phyloP scores from a whole-genome alignment of 2,113 vertebrate genomes.

The Alces alces region DNA sequence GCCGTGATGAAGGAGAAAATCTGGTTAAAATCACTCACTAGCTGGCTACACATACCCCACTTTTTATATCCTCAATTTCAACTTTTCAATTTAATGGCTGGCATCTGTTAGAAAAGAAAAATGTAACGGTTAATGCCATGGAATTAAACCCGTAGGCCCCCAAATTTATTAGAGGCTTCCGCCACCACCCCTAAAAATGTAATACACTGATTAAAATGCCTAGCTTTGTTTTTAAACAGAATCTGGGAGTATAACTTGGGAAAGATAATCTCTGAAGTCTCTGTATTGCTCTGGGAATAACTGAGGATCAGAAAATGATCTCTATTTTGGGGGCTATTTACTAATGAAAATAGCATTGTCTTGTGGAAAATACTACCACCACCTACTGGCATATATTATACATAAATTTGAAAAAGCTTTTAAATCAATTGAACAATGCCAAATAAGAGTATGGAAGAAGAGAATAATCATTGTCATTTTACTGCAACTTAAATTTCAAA shows the following conservation, averaged over 20 bases:
- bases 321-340: constrained; percentile 30
- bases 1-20: constrained; percentile 68
- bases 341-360: constrained; percentile 43
- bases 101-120: constrained; percentile 61
- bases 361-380: constrained; percentile 70
- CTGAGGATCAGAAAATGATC: constrained; percentile 8
- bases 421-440: not conserved
- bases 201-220: constrained; percentile 41
- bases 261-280: not conserved
- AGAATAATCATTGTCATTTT: not conserved
- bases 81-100: constrained; percentile 66
- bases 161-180: constrained; percentile 31
- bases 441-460: not conserved
- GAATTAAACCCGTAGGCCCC: constrained; percentile 32
- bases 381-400: constrained; percentile 60
- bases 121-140: constrained; percentile 34
- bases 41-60: constrained; percentile 40
- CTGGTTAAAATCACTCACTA: constrained; percentile 64
- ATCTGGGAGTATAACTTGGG: not conserved
- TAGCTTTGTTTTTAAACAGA: constrained; percentile 32
- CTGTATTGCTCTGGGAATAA: not conserved
- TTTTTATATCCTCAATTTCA: constrained; percentile 70
- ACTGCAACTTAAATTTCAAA: not conserved
- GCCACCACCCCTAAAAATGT: not conserved
- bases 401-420: constrained; percentile 48